Conservation (phyloP, 2,113 vertebrate genomes). For the pig (Sus scrofa) region DNA sequence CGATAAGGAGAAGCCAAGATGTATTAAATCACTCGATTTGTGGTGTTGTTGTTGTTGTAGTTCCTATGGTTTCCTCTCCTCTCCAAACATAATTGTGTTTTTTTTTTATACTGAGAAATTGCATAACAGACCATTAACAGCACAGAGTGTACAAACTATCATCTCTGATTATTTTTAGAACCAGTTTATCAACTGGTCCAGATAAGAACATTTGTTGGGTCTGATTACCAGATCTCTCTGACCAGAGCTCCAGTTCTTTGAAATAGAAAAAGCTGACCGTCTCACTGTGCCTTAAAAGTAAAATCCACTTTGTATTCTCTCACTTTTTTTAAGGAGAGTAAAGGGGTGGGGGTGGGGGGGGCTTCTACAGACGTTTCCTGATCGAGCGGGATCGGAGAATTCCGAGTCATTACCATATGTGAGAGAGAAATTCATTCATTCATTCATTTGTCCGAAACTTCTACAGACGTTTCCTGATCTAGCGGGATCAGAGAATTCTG, state of each 20-base stretch:
- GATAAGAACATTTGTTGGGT: constrained; percentile 75
- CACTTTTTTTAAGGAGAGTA: not conserved
- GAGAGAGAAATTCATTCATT: not conserved
- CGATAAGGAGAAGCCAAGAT: constrained; percentile 77
- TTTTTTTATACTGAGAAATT: constrained; percentile 67
- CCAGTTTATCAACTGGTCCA: constrained; percentile 81
- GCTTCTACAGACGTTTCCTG: constrained; percentile 25
- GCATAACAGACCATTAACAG: constrained; percentile 57
- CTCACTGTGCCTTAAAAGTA: not conserved
- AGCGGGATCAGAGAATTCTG: not conserved
- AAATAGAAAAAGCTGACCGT: constrained; percentile 25
- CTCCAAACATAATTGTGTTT: constrained; percentile 45
- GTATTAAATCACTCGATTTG: constrained; percentile 76
- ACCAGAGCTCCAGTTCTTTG: constrained; percentile 7
- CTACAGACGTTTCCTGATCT: constrained; percentile 22
- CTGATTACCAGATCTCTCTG: constrained; percentile 37
- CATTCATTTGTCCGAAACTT: too few relatives aligned
- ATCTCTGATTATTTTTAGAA: constrained; percentile 79
- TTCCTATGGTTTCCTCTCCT: constrained; percentile 80
- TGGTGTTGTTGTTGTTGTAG: constrained; percentile 57
- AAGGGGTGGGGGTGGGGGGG: not conserved
- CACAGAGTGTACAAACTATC: constrained; percentile 41
- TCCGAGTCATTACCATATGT: not conserved
- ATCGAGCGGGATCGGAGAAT: not conserved
- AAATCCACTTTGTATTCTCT: constrained; percentile 44